Base-by-base conservation (phyloP, 1,140 invertebrate genomes). In the Sycobia sp. region DNA sequence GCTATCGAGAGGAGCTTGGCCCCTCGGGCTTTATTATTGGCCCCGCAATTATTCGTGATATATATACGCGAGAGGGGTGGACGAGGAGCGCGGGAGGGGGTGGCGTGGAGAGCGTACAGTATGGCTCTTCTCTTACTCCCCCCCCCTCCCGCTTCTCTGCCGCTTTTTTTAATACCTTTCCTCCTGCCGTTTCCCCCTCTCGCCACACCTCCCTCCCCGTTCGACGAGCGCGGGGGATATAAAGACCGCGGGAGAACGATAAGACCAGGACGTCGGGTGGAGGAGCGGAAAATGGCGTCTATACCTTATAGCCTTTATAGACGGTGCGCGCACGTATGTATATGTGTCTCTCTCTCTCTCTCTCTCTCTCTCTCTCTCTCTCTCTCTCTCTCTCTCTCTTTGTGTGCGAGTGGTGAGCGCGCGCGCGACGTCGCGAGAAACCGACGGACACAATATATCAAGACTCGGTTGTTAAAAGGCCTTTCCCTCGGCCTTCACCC, bases 21-120 rank as follows among this genome's bases (percentile, higher is more conserved):
- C 69, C 66, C 76, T 75, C 71, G 62, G 68, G 74, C 70, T 78
- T 77, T 76, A 76, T 78, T 78, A 78, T 78, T 77, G 76, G 75
- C 75, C 75, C 76, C 75, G 51, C 53, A 62, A 62, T 62, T 62
- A 62, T 36, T 39, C 53, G 34, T 56, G 61, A 62, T 56, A 49
- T 56, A 55, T 55, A 56, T 54, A 46, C 44, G n/a, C 32, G 49
- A 3, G 22, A n/a, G n/a, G n/a, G n/a, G n/a, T n/a, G n/a, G n/a
- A n/a, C n/a, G n/a, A n/a, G n/a, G n/a, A n/a, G 9, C 18, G 50
- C 20, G 32, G n/a, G n/a, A n/a, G n/a, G n/a, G n/a, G n/a, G n/a
- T n/a, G n/a, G n/a, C n/a, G n/a, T 10, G 53, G n/a, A 32, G 39
- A 16, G 32, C 50, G 27, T 32, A 49, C 20, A 27, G 47, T 25